Evolutionary conservation across 2,113 vertebrate genomes (phyloP), one percentile per base, ranked within the genome.

Genomic region (Lota lota): DNA sequence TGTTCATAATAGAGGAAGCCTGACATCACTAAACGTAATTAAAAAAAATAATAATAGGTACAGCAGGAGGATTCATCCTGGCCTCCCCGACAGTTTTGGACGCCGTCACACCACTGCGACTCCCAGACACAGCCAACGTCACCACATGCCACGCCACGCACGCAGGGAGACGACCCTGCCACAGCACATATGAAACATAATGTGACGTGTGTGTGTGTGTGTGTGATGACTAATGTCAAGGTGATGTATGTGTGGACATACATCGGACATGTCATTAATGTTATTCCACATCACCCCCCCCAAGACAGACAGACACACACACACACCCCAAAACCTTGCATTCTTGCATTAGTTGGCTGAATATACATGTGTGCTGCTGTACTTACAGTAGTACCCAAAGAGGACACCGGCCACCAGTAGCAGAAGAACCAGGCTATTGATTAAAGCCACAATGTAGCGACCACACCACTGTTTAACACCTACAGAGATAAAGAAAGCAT

Each of bases 101-200:
- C 82, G 0, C 90, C 87, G 1, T 91, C 76, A 69, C 90, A 92
- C 83, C 90, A 88, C 73, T 90, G 81, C 22, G 80, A 83, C 22
- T 80, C 24, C 74, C 80, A 83, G 61, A 85, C 79, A 61, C 88
- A 85, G 51, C 68, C 66, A 12, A 79, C 83, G 50, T 86, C 83
- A 0, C 77, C 83, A 66, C 90, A 90, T 53, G 57, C 70, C 66
- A 68, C 12, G 18, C 86, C 84, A 1, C 79, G 77, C 0, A 50
- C 16, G 47, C 88, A 89, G 19, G 78, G 0, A 0, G 83, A 87
- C 19, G 85, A 87, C 22, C 64, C 86, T 90, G 2, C 47, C 57
- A 47, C 40, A 47, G 40, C 40, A 47, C 14, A 11, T 62, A 12
- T 22, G 19, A 53, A 22, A 6, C 22, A 2, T 40, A 5, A 6